These are phyloP conservation scores for Cyclopterus lumpus DNA, from an alignment of 2,797 vertebrate species.

Conservation along the genomic window DNA sequence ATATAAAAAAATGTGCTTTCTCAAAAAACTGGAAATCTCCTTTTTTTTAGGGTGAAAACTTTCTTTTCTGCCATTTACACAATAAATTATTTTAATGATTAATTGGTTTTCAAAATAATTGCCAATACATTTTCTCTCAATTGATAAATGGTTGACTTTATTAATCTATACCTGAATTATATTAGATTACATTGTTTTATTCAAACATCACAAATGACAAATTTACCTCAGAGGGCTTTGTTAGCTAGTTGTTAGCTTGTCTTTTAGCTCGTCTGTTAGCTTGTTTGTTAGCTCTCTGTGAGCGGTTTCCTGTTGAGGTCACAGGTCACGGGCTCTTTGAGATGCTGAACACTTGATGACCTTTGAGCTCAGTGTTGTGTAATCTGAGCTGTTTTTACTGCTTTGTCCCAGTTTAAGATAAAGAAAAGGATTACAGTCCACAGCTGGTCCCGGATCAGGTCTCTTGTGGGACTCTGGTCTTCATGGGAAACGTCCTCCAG, in stretches of 20 bases:
- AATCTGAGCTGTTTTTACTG: constrained; percentile 18
- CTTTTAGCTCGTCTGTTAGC: background rate
- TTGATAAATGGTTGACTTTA: too few relatives aligned
- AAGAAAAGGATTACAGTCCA: constrained; percentile 28
- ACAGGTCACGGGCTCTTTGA: background rate
- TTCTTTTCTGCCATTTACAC: too few relatives aligned
- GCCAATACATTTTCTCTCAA: too few relatives aligned
- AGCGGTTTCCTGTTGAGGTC: constrained; percentile 23
- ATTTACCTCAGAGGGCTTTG: too few relatives aligned
- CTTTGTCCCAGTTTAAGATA: constrained; percentile 6
- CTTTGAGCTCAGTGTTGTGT: constrained; percentile 48
- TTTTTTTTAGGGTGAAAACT: too few relatives aligned
- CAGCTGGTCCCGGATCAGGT: constrained; percentile 38
- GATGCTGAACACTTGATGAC: constrained; percentile 32
- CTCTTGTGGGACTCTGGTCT: constrained; percentile 32
- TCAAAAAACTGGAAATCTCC: too few relatives aligned
- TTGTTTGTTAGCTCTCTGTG: background rate
- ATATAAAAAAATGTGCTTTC: too few relatives aligned
- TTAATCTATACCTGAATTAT: too few relatives aligned
- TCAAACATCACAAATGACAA: too few relatives aligned
- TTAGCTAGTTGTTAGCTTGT: background rate
- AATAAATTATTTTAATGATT: too few relatives aligned
- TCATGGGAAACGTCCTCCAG: constrained; percentile 58
- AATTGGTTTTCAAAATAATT: too few relatives aligned
- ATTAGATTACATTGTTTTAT: too few relatives aligned